A percentile compares a stretch with the other conserved stretches of the same genome.
Conservation (phyloP, 2,797 vertebrate species). For the Oryzias sinensis region DNA sequence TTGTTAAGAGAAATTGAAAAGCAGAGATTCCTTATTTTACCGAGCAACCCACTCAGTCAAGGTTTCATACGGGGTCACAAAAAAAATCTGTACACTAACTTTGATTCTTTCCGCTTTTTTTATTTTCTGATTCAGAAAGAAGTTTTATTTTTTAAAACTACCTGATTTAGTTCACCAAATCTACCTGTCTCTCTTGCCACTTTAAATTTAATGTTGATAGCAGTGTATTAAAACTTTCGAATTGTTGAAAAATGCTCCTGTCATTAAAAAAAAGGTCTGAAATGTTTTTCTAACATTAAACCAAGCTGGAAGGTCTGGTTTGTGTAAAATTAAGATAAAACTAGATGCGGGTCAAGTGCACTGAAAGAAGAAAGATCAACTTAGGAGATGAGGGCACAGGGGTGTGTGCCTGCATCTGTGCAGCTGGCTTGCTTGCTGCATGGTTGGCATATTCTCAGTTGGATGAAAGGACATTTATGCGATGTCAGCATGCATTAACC, state of each 20-base stretch:
- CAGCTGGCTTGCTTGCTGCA: conserved; percentile 52
- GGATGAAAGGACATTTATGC: conserved; percentile 77
- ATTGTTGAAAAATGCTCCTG: background rate
- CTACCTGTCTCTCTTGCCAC: too few relatives aligned
- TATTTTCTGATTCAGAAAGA: too few relatives aligned
- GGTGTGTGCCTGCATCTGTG: conserved; percentile 22
- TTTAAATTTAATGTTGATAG: too few relatives aligned
- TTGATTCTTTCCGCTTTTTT: too few relatives aligned
- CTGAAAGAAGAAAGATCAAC: conserved; percentile 29
- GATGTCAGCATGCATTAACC: conserved; percentile 75
- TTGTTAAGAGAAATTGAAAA: too few relatives aligned
- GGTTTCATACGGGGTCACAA: too few relatives aligned
- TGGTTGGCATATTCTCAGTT: conserved; percentile 72
- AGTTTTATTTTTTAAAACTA: too few relatives aligned
- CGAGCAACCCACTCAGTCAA: too few relatives aligned
- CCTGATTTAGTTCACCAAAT: too few relatives aligned
- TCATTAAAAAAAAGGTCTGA: background rate
- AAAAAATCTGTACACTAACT: too few relatives aligned
- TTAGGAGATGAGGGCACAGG: conserved; percentile 23
- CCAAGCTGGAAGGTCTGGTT: conserved; percentile 10
- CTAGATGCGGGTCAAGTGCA: conserved; percentile 8
- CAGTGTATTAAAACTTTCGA: too few relatives aligned
- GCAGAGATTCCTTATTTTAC: too few relatives aligned
- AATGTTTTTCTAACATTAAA: background rate
- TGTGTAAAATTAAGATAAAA: conserved; percentile 19